Base-by-base conservation (phyloP, 2,113 vertebrate genomes). In the Menura novaehollandiae region DNA sequence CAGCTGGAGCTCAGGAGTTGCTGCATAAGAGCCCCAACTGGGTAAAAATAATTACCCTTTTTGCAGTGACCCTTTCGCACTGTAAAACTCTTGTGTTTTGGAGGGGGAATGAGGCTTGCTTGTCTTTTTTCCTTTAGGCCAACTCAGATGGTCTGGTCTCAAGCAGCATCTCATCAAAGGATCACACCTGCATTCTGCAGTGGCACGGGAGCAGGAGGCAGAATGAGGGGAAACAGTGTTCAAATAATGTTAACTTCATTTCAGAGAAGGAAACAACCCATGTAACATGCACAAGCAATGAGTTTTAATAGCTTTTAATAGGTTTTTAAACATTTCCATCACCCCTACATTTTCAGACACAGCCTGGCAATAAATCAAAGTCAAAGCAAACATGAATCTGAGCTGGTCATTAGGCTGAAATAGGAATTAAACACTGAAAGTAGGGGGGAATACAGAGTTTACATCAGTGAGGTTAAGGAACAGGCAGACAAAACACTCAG, bases 381-480 rank as follows among this genome's bases (percentile, higher is more conserved):
- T n/a, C 44, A 97, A 97, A 59, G n/a, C 96, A 94, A 89, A 84
- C 68, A 73, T 47, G 11, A 52, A 63, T 85, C 58, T 4, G 30
- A 88, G 51, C 69, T 81, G 90, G 82, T 49, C 59, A 84, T 95
- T 92, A 96, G 69, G 51, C 81, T 96, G 86, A 55, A 66, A 81
- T 17, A 94, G 89, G 94, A 97, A 96, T 94, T 94, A 96, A 97
- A 80, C 55, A 76, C 30, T 87, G 94, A 74, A 86, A 26, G 6
- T 13, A 41, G n/a, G 10, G 11, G 13, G 5, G 15, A 89, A 92
- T 7, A 52, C 14, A 84, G 58, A 85, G 72, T 79, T 97, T 90
- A 95, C 73, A 95, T 93, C 68, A 91, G 83, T 55, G 80, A 85
- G 81, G 88, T 93, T 95, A 93, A 89, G 94, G 89, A 96, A 89